Evolutionary conservation across 2,888 invertebrate genomes (phyloP).

Genomic region (Drosophila gaucha): DNA sequence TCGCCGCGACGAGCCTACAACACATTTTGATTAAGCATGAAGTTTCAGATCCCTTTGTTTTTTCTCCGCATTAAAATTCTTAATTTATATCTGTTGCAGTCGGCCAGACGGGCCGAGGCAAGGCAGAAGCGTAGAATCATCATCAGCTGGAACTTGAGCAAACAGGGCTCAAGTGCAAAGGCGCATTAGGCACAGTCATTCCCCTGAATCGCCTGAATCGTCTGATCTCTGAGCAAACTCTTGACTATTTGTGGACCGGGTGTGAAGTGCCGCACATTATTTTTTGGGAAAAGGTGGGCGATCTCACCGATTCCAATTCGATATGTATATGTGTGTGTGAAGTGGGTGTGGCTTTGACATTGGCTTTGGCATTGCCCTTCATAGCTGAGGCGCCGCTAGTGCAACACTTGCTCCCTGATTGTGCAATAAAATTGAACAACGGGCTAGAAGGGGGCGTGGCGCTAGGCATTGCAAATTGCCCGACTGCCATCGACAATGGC

Average conservation of each 20-base stretch:
- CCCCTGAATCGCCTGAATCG: constrained; percentile 26
- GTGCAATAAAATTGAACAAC: constrained; percentile 65
- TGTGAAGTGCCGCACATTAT: constrained; percentile 77
- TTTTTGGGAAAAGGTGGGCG: constrained; percentile 72
- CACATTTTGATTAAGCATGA: constrained; percentile 81
- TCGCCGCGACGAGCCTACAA: constrained; percentile 53
- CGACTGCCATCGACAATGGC: constrained; percentile 18
- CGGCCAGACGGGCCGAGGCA: background rate
- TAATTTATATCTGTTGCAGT: constrained; percentile 67
- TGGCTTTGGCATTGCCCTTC: constrained; percentile 55
- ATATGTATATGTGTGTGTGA: constrained; percentile 47
- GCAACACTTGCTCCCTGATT: constrained; percentile 74
- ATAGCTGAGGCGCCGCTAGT: constrained; percentile 52
- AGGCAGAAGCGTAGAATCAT: constrained; percentile 51
- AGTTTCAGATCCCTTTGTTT: constrained; percentile 63
- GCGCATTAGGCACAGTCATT: constrained; percentile 77
- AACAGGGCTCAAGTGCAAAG: constrained; percentile 68
- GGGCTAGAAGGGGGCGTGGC: constrained; percentile 34
- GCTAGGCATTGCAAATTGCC: constrained; percentile 70
- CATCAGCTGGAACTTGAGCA: constrained; percentile 68
- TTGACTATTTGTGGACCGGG: constrained; percentile 58
- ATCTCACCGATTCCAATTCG: constrained; percentile 55
- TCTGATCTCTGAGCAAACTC: constrained; percentile 30
- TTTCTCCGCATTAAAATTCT: constrained; percentile 74
- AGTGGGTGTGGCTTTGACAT: constrained; percentile 68